Base-by-base conservation (phyloP, 2,113 vertebrate species). In the Marcusenius ussheri region DNA sequence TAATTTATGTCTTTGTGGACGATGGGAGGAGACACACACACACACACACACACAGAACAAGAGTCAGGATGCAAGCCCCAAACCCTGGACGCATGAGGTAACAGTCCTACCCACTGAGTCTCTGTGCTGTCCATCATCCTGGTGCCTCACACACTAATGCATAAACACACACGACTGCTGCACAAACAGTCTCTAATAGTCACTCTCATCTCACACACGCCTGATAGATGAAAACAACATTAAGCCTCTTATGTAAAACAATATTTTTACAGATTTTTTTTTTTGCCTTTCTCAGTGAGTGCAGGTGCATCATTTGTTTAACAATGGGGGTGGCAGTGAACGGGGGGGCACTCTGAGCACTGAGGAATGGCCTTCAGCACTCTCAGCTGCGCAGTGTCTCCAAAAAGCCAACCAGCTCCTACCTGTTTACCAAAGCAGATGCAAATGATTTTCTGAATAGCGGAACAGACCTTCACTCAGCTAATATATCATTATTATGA, bases 211-310 rank as follows among this genome's bases (percentile, higher is more conserved):
- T 70, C n/a, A 31, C 62, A 70, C 62, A 13, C 1, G 27, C n/a
- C n/a, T 31, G 62, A 31, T 70, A 70, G 62, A 31, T 70, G n/a
- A 70, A 31, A 70, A 70, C 27, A 70, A 10, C 62, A 31, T 70
- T 70, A 70, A 70, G 62, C 62, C 62, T 70, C 62, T 70, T 70
- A 70, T 70, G 62, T 70, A 70, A 70, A 70, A 70, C 62, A 70
- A 13, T 70, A 70, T 70, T 70, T 66, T 62, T 62, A n/a, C 56
- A n/a, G 21, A 21, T 21, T 56, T 56, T 62, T 56, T 56, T 62
- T 56, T 66, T 27, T 70, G 27, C 62, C 62, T 27, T 70, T 70
- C 10, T 11, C n/a, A 4, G n/a, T 31, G 62, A 11, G 62, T 31
- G 62, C 62, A 70, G 62, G 62, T 70, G 62, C 27, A 31, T 27